A percentile compares a stretch with the other conserved stretches of the same genome.
These are phyloP conservation scores for Acipenser oxyrinchus DNA, from an alignment of 2,797 vertebrate genomes.

Conservation along the genomic window DNA sequence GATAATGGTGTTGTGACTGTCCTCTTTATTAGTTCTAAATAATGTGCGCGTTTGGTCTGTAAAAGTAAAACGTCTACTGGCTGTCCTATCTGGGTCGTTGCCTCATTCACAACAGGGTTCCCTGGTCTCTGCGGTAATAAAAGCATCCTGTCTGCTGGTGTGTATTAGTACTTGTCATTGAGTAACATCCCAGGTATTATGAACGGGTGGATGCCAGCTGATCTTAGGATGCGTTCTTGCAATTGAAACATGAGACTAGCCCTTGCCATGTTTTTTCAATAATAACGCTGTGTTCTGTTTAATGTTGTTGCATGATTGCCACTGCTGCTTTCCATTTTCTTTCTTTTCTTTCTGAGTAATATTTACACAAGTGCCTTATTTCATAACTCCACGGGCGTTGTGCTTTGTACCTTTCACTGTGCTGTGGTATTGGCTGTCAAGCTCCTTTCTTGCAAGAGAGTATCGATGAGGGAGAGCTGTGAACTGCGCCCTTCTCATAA, in stretches of 20 bases:
- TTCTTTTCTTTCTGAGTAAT: slow-evolving; percentile 43
- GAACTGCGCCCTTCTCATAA: neutral
- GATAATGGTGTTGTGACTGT: neutral
- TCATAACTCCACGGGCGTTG: slow-evolving; percentile 53
- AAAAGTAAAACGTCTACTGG: too few relatives aligned
- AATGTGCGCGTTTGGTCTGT: too few relatives aligned
- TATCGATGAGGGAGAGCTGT: neutral
- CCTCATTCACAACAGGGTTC: too few relatives aligned
- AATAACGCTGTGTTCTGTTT: slow-evolving; percentile 45
- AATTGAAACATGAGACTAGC: neutral
- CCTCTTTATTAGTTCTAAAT: neutral
- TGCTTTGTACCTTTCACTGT: slow-evolving; percentile 31
- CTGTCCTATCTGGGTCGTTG: too few relatives aligned
- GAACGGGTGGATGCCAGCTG: slow-evolving; percentile 28
- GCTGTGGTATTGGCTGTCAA: slow-evolving; percentile 1
- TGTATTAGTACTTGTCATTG: slow-evolving; percentile 7
- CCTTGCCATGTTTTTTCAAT: slow-evolving; percentile 37
- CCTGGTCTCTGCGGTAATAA: neutral
- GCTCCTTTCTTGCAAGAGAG: neutral
- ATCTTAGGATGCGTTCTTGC: slow-evolving; percentile 12
- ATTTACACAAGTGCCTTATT: slow-evolving; percentile 66
- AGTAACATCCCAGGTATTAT: neutral
- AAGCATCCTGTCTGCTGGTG: neutral
- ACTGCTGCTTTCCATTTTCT: slow-evolving; percentile 18
- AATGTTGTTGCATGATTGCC: slow-evolving; percentile 19